Percentiles rank a stretch among this genome's conserved stretches.
Conservation (phyloP, 2,797 vertebrate species). For the Petrocephalus sullivani region DNA sequence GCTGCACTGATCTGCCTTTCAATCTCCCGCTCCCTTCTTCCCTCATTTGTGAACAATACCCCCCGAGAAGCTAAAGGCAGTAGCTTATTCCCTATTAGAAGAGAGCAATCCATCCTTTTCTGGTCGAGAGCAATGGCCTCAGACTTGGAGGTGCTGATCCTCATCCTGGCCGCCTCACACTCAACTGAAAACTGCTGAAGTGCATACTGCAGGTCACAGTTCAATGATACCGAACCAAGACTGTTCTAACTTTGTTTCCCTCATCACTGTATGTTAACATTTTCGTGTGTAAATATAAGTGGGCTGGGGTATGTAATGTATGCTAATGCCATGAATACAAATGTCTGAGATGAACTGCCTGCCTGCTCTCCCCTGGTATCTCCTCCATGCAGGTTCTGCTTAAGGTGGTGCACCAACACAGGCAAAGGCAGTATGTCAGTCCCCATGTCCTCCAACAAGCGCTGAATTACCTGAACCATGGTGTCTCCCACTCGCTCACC, state of each 20-base stretch:
- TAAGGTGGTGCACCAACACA: slow-evolving; percentile 86
- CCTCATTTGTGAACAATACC: too few species aligned
- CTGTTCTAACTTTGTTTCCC: not conserved
- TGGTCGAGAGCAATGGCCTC: too few species aligned
- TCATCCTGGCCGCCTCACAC: too few species aligned
- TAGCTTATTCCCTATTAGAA: too few species aligned
- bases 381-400: slow-evolving; percentile 42
- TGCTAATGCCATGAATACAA: not conserved
- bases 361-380: not conserved
- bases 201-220: too few species aligned
- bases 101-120: too few species aligned
- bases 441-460: slow-evolving; percentile 90
- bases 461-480: slow-evolving; percentile 84
- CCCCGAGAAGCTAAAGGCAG: too few species aligned
- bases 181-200: too few species aligned
- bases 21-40: too few species aligned
- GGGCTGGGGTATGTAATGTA: not conserved
- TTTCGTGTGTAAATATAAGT: not conserved
- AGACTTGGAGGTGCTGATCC: too few species aligned
- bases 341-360: not conserved
- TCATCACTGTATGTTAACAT: not conserved
- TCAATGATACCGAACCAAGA: not conserved
- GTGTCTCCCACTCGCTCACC: slow-evolving; percentile 80
- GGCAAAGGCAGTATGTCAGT: slow-evolving; percentile 84
- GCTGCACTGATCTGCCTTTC: too few species aligned